A percentile compares a stretch with the other conserved stretches of the same genome.
Evolutionary conservation across 1,140 invertebrate genomes (phyloP).

Genomic region (Choristoneura fumiferana): DNA sequence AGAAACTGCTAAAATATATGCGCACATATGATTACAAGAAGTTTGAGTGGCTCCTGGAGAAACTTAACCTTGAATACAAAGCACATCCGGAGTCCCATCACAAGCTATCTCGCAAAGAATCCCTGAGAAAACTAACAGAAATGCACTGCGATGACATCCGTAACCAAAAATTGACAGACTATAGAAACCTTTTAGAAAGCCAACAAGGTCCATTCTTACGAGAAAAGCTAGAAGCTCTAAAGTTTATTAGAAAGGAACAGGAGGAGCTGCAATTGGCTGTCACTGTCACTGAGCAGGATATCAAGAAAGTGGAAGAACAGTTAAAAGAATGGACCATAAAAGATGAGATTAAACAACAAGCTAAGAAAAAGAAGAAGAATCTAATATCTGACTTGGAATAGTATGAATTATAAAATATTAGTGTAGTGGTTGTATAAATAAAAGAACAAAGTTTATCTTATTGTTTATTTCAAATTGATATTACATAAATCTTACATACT

Average conservation of each 20-base stretch:
- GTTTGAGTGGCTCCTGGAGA: constrained; percentile 92
- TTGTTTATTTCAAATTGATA: constrained; percentile 31
- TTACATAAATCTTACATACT: constrained; percentile 28
- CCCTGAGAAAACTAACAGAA: constrained; percentile 81
- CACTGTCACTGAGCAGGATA: constrained; percentile 83
- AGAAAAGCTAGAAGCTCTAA: constrained; percentile 81
- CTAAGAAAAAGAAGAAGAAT: constrained; percentile 59
- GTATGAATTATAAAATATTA: constrained; percentile 13
- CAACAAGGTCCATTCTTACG: constrained; percentile 84
- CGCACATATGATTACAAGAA: constrained; percentile 88
- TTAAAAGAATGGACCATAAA: constrained; percentile 68
- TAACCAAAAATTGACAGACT: constrained; percentile 81
- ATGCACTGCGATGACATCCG: constrained; percentile 84
- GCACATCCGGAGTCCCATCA: constrained; percentile 79
- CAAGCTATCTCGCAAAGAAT: constrained; percentile 83
- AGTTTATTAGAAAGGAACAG: constrained; percentile 86
- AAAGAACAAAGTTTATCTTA: constrained; percentile 25
- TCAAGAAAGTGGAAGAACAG: constrained; percentile 79
- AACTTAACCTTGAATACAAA: constrained; percentile 88
- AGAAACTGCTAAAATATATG: constrained; percentile 84
- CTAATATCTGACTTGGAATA: constrained; percentile 34
- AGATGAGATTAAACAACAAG: constrained; percentile 60
- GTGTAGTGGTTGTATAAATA: constrained; percentile 7
- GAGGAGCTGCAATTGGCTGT: constrained; percentile 80
- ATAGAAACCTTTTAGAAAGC: constrained; percentile 80